Percentiles rank a stretch among this genome's conserved stretches.
phyloP scores from a whole-genome alignment of 2,888 invertebrate genomes.

The Seira sanloemensis region DNA sequence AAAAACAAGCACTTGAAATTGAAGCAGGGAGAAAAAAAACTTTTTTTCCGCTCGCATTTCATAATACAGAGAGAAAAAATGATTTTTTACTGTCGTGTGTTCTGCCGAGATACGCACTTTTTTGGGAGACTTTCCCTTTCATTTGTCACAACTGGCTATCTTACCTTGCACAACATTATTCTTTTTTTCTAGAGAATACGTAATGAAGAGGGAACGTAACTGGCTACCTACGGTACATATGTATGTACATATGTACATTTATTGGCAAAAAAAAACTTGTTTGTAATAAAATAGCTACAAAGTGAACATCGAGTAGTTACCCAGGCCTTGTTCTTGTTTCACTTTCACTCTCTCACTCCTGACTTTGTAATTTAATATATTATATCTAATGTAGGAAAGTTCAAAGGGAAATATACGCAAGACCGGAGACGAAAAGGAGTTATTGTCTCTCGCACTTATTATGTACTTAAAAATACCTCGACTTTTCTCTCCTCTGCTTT shows the following conservation, averaged over 20 bases:
- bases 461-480: not conserved
- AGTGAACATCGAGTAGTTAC: too few relatives aligned
- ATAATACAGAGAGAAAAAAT: too few relatives aligned
- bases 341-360: not conserved
- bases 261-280: not conserved
- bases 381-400: slow-evolving; percentile 26
- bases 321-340: not conserved
- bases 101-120: too few relatives aligned
- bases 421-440: not conserved
- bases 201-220: slow-evolving; percentile 39
- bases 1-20: not conserved
- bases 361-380: slow-evolving; percentile 30
- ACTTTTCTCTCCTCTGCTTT: not conserved
- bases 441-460: slow-evolving; percentile 1
- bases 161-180: slow-evolving; percentile 56
- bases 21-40: too few relatives aligned
- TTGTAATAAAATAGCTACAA: too few relatives aligned
- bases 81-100: too few relatives aligned
- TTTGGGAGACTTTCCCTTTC: slow-evolving; percentile 55
- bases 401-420: slow-evolving; percentile 26
- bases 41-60: too few relatives aligned
- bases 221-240: too few relatives aligned
- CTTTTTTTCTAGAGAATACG: slow-evolving; percentile 44
- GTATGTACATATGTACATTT: too few relatives aligned
- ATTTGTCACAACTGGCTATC: slow-evolving; percentile 56